Evolutionary conservation across 2,888 invertebrate genomes (phyloP), one percentile per base, ranked within the genome.

Genomic region (Lydus trimaculatus): DNA sequence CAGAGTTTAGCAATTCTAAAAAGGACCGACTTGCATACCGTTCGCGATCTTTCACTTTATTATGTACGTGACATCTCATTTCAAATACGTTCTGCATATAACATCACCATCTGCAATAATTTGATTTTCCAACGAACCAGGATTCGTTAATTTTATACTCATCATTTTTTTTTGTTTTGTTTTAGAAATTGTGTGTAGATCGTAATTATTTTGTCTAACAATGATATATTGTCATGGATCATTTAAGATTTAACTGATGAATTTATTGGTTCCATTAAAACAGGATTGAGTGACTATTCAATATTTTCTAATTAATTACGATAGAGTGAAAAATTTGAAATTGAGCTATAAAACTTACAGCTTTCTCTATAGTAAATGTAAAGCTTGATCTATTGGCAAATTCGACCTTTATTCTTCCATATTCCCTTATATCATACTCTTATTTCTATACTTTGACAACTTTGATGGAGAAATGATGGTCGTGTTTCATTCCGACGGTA

Each of bases 11-110:
- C 72, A 73, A 73, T 73, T 73, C 71, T 73, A 69, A 70, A 75
- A 71, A 70, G 72, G 73, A 69, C 60, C 64, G 70, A 66, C 70
- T 70, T 69, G 70, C 74, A 76, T 76, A 72, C 73, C 75, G 67
- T 61, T 66, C 69, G 70, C 74, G 75, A 76, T 76, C 76, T 73
- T 76, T 73, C 73, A 74, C 75, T 76, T 74, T 76, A 76, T 76
- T 76, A 74, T 76, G 70, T 72, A 74, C 75, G 76, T 75, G 75
- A 75, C 75, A 73, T 65, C 72, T 72, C 70, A 73, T 74, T 74
- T 72, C 65, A 70, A 68, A 72, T 72, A 69, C 71, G 66, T 68
- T 69, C 61, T 58, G 63, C 65, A 69, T 71, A 68, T 61, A 15
- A 59, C 20, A 20, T 48, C 20, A 20, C 48, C 20, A 48, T 20